phyloP scores from a whole-genome alignment of 2,797 vertebrate genomes.

The Apogon talboti region DNA sequence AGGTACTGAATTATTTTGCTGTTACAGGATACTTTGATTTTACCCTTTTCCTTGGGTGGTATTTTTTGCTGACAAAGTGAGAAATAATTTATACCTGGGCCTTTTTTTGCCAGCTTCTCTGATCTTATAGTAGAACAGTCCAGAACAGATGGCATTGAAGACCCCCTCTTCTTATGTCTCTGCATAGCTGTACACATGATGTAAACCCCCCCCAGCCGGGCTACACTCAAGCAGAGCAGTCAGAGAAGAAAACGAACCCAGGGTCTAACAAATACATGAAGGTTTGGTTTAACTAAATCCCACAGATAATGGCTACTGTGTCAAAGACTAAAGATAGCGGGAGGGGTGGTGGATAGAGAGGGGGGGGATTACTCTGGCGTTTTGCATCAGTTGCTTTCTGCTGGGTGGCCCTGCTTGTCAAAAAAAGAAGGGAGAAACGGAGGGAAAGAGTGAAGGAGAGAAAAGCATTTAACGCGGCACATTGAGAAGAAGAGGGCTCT shows the following conservation, averaged over 20 bases:
- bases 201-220: slow-evolving; percentile 39
- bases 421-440: slow-evolving; percentile 81
- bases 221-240: slow-evolving; percentile 86
- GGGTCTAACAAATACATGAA: slow-evolving; percentile 96
- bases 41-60: too few species aligned
- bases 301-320: slow-evolving; percentile 98
- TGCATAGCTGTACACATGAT: slow-evolving; percentile 49
- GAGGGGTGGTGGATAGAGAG: slow-evolving; percentile 92
- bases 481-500: slow-evolving; percentile 94
- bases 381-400: slow-evolving; percentile 99
- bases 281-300: slow-evolving; percentile 95
- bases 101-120: slow-evolving; percentile 8
- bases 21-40: too few species aligned
- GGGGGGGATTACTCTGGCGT: slow-evolving; percentile 95
- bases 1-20: too few species aligned
- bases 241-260: slow-evolving; percentile 84
- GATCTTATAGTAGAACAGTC: slow-evolving; percentile 8
- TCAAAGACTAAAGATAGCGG: slow-evolving; percentile 96
- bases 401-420: slow-evolving; percentile 98
- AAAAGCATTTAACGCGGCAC: slow-evolving; percentile 91
- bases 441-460: slow-evolving; percentile 73
- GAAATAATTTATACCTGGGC: slow-evolving; percentile 9
- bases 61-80: neutral
- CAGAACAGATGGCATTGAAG: slow-evolving; percentile 38
- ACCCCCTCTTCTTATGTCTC: slow-evolving; percentile 30